These are phyloP conservation scores for Diachasmimorpha longicaudata DNA, from an alignment of 1,140 invertebrate genomes.

Conservation along the genomic window DNA sequence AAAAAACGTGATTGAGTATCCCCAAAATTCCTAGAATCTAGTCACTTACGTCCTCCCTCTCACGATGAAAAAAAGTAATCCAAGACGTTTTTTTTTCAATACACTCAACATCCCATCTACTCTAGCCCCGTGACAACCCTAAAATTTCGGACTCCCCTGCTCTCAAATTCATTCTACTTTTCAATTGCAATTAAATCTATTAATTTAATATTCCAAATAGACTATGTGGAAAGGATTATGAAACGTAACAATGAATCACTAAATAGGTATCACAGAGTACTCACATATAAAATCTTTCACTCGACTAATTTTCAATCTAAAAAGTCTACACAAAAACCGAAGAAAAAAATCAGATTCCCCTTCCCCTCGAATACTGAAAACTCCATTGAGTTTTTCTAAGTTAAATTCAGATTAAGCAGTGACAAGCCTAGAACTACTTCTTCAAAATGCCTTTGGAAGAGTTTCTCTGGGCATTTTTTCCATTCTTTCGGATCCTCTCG, in stretches of 20 bases:
- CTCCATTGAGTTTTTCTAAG: not conserved
- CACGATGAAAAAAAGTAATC: not conserved
- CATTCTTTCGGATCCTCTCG: not conserved
- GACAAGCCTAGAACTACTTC: not conserved
- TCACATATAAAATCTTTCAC: not conserved
- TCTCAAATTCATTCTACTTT: no score
- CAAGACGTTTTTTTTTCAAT: no score
- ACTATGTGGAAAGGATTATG: not conserved
- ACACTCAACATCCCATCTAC: no score
- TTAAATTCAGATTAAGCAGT: not conserved
- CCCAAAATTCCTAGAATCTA: not conserved
- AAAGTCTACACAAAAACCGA: not conserved
- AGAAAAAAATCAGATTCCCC: not conserved
- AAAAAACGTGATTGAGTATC: not conserved
- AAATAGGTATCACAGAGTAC: not conserved
- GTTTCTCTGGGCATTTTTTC: not conserved
- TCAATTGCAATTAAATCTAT: not conserved
- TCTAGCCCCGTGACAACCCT: not conserved
- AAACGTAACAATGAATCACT: conserved; percentile 9
- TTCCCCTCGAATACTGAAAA: no score
- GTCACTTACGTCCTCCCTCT: not conserved
- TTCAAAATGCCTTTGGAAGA: not conserved
- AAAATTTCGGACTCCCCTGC: not conserved
- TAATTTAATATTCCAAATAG: not conserved
- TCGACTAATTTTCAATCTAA: not conserved